Percentiles rank a stretch among this genome's conserved stretches.
Evolutionary conservation across 2,797 vertebrate species (phyloP).

Genomic region (Pangasius djambal): DNA sequence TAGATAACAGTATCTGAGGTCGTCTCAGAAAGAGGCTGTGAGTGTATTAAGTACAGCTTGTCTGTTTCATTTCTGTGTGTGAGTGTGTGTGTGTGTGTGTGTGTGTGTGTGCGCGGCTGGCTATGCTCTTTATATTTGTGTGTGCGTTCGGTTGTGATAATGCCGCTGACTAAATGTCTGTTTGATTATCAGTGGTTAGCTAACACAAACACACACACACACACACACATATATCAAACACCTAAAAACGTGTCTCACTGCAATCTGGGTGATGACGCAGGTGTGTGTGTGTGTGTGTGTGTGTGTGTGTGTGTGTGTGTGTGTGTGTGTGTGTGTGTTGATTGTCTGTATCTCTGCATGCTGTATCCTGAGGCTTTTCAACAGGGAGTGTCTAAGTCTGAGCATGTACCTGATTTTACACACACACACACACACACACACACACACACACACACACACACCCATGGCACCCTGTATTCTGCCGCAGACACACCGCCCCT

Average conservation of each 20-base stretch:
- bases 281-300: background rate
- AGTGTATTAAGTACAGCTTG: background rate
- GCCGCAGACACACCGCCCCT: background rate
- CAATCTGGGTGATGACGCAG: too few relatives aligned
- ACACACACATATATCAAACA: slow-evolving; percentile 6
- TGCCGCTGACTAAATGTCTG: too few relatives aligned
- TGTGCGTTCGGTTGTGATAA: too few relatives aligned
- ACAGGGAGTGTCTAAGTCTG: background rate
- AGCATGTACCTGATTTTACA: background rate
- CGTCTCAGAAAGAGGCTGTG: background rate
- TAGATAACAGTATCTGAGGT: background rate
- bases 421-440: background rate
- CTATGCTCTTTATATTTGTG: too few relatives aligned
- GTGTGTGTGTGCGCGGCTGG: too few relatives aligned
- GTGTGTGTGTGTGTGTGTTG: background rate
- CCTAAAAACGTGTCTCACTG: background rate
- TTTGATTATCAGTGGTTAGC: too few relatives aligned
- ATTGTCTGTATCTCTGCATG: background rate
- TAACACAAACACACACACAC: background rate
- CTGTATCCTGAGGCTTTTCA: slow-evolving; percentile 1
- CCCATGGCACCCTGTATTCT: background rate
- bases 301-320: background rate
- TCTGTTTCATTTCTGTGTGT: background rate
- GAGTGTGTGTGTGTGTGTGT: too few relatives aligned
- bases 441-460: slow-evolving; percentile 25